These are phyloP conservation scores for Troides oblongomaculatus DNA, from an alignment of 2,888 invertebrate species.

Conservation along the genomic window DNA sequence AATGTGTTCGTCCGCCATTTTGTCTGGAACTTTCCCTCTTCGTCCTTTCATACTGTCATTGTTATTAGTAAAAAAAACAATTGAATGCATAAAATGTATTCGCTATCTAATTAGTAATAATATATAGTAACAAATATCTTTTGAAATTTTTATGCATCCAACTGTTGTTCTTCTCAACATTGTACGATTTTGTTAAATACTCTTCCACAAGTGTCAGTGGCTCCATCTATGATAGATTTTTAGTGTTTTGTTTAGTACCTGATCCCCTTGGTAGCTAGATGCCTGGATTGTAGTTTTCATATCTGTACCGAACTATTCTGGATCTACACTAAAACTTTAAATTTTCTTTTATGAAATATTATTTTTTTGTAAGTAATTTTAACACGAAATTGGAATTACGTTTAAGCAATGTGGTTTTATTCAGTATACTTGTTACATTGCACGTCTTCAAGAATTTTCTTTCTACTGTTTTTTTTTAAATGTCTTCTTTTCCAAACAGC, in stretches of 20 bases:
- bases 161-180: slow-evolving; percentile 15
- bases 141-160: slow-evolving; percentile 8
- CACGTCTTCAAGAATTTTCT: slow-evolving; percentile 16
- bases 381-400: neutral
- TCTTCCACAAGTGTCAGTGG: slow-evolving; percentile 36
- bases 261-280: slow-evolving; percentile 18
- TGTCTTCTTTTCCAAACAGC: slow-evolving; percentile 9
- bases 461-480: neutral
- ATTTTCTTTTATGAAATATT: neutral
- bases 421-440: slow-evolving; percentile 1
- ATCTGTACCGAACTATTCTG: slow-evolving; percentile 16
- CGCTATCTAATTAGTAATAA: neutral
- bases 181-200: slow-evolving; percentile 7
- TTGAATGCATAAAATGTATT: slow-evolving; percentile 8
- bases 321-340: neutral
- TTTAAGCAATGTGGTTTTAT: neutral
- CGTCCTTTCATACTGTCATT: slow-evolving; percentile 20
- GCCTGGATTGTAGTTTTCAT: slow-evolving; percentile 26
- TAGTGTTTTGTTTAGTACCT: slow-evolving; percentile 33
- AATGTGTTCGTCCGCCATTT: slow-evolving; percentile 34
- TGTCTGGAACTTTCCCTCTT: slow-evolving; percentile 26
- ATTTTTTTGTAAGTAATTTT: neutral
- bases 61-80: slow-evolving; percentile 12
- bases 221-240: slow-evolving; percentile 39
- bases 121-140: neutral